phyloP scores from a whole-genome alignment of 2,113 vertebrate genomes.

The Candoia aspera region DNA sequence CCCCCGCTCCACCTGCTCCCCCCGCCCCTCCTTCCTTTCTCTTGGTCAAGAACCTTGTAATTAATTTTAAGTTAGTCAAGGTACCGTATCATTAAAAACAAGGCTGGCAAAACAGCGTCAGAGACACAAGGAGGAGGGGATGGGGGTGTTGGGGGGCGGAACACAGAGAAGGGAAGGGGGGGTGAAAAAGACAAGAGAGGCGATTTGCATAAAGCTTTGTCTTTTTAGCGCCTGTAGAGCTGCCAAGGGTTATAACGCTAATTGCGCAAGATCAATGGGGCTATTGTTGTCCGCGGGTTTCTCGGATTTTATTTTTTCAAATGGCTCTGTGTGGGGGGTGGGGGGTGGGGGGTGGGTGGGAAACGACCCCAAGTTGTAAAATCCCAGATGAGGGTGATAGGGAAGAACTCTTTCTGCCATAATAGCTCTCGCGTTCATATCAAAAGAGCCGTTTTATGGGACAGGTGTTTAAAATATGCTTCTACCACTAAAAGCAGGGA shows the following conservation, averaged over 20 bases:
- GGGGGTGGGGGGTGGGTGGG: not conserved
- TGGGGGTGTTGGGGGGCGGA: not conserved
- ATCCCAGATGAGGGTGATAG: not conserved
- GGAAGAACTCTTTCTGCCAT: not conserved
- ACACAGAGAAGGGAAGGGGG: not conserved
- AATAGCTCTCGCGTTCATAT: not conserved
- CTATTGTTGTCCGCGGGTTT: slow-evolving; percentile 46
- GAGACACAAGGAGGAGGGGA: not conserved
- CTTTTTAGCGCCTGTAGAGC: slow-evolving; percentile 30
- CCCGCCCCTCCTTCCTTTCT: not conserved
- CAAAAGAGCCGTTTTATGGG: not conserved
- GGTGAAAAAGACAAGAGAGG: slow-evolving; percentile 15
- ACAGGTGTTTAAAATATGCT: not conserved
- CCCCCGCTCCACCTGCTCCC: slow-evolving; percentile 30
- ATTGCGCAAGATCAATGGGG: slow-evolving; percentile 64
- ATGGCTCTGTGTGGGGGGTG: not conserved
- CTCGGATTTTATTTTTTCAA: slow-evolving; percentile 36
- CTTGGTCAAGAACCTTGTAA: slow-evolving; percentile 67
- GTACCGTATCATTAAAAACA: slow-evolving; percentile 63
- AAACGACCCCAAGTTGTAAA: slow-evolving; percentile 16
- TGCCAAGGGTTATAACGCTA: slow-evolving; percentile 63
- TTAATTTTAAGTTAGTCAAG: slow-evolving; percentile 74
- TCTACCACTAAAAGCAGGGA: not conserved
- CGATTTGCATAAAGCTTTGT: slow-evolving; percentile 77
- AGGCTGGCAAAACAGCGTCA: slow-evolving; percentile 56